Conservation (phyloP, 2,113 vertebrate genomes). For the Amia ocellicauda region DNA sequence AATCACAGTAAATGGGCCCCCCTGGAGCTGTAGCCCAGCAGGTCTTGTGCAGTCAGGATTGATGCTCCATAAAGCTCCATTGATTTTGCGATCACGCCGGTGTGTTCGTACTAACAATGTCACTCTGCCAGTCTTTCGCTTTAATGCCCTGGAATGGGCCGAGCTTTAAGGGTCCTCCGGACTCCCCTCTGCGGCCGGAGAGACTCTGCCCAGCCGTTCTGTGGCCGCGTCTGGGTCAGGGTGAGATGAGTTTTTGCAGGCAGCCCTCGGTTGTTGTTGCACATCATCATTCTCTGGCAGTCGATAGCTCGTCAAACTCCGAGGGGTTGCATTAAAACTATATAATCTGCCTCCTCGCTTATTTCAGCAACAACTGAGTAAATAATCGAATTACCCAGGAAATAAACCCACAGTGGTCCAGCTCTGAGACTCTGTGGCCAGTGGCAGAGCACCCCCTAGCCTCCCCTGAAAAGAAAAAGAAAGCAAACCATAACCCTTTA, state of each 20-base stretch:
- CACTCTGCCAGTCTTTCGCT: conserved; percentile 70
- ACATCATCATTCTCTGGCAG: conserved; percentile 71
- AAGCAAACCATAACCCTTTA: too few relatives aligned
- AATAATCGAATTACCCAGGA: too few relatives aligned
- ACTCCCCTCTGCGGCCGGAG: conserved; percentile 46
- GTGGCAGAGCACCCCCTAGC: too few relatives aligned
- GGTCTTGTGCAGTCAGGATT: conserved; percentile 63
- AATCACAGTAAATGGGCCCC: conserved; percentile 27
- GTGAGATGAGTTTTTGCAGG: conserved; percentile 55
- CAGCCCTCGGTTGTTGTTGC: conserved; percentile 56
- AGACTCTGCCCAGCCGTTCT: conserved; percentile 50
- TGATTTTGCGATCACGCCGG: conserved; percentile 73
- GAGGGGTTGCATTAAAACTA: too few relatives aligned
- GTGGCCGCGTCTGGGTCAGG: conserved; percentile 38
- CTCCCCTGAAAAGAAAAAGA: too few relatives aligned
- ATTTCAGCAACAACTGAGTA: too few relatives aligned
- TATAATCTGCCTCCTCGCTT: too few relatives aligned
- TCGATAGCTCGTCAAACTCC: too few relatives aligned
- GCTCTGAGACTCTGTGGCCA: too few relatives aligned
- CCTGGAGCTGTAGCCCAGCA: conserved; percentile 44
- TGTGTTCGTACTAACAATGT: conserved; percentile 73
- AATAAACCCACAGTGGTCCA: too few relatives aligned
- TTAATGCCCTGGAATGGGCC: conserved; percentile 57
- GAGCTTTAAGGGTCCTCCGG: conserved; percentile 60
- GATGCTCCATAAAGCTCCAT: conserved; percentile 70